Base-by-base conservation (phyloP, 2,888 invertebrate genomes). In the Hylaea fasciaria region DNA sequence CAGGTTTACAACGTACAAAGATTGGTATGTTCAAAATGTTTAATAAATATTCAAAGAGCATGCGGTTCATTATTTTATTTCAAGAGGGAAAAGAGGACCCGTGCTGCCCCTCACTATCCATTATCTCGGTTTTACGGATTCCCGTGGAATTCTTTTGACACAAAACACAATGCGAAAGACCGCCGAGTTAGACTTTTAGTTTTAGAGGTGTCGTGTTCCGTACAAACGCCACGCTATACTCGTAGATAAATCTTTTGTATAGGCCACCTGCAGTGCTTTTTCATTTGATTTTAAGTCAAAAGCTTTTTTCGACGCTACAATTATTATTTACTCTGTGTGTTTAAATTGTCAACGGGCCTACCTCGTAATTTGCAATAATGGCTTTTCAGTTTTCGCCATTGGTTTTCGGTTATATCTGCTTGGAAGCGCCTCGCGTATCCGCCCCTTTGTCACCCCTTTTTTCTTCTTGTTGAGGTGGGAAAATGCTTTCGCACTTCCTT, bases 121-220 rank as follows among this genome's bases (percentile, higher is more conserved):
- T 51, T 50, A 50, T 56, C 43, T 43, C 32, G 40, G n/a, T 13
- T 53, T 62, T 50, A 45, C 47, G 41, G 45, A 59, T 57, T 45
- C 51, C 55, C 41, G 32, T 39, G 44, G 37, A 44, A 48, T 28
- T 61, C 57, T 58, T 66, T 61, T 57, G 61, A 58, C 61, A 54
- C 29, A 50, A 53, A 53, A 37, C 66, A 62, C 57, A 56, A 58
- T 53, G 44, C 47, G 46, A 22, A 28, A 44, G 39, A 39, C 48
- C 62, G 46, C 41, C 39, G 29, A 13, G 49, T 66, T 51, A 17
- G 39, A 45, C 56, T 56, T 55, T 66, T 58, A 53, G 53, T 49
- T 60, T 55, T 22, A 22, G 22, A 22, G 22, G 47, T 45, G 57
- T 57, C 43, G 65, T 58, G 55, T 52, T 57, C 29, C 12, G n/a